Percentiles rank a stretch among this genome's conserved stretches.
These are phyloP conservation scores for Sphaeramia orbicularis DNA, from an alignment of 2,797 vertebrate genomes.

Conservation along the genomic window DNA sequence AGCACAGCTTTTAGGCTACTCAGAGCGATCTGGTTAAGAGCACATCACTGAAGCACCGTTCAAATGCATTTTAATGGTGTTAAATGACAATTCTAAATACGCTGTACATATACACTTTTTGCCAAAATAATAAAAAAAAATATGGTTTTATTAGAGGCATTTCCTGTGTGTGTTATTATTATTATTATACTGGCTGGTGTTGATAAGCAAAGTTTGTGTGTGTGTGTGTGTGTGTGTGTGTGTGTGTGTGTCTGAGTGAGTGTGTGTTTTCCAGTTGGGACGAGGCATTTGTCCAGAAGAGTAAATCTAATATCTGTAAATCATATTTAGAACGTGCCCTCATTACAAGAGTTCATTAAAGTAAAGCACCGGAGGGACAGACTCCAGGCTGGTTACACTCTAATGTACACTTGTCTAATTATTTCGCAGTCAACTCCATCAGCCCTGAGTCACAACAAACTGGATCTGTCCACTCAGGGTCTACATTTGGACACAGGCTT, in stretches of 20 bases:
- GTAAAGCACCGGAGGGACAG: constrained; percentile 54
- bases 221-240: background rate
- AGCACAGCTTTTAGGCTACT: constrained; percentile 82
- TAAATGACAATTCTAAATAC: constrained; percentile 80
- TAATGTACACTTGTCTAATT: constrained; percentile 52
- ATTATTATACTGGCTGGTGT: constrained; percentile 39
- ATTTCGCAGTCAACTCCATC: constrained; percentile 43
- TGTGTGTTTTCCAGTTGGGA: constrained; percentile 18
- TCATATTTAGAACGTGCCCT: constrained; percentile 63
- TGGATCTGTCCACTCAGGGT: background rate
- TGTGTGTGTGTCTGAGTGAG: constrained; percentile 25
- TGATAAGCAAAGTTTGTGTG: constrained; percentile 20
- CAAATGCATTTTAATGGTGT: constrained; percentile 84
- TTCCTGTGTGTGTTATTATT: constrained; percentile 56
- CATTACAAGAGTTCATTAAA: constrained; percentile 62
- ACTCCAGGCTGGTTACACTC: constrained; percentile 36
- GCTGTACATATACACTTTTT: constrained; percentile 85
- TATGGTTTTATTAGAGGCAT: constrained; percentile 79
- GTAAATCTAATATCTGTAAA: constrained; percentile 62
- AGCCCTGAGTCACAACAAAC: constrained; percentile 32
- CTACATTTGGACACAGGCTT: constrained; percentile 13
- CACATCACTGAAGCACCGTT: constrained; percentile 85
- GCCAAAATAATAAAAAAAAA: constrained; percentile 84
- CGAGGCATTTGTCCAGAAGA: constrained; percentile 47
- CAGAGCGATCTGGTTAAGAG: constrained; percentile 81